These are phyloP conservation scores for Rhyacophila brunnea DNA, from an alignment of 1,140 invertebrate species.

Conservation along the genomic window DNA sequence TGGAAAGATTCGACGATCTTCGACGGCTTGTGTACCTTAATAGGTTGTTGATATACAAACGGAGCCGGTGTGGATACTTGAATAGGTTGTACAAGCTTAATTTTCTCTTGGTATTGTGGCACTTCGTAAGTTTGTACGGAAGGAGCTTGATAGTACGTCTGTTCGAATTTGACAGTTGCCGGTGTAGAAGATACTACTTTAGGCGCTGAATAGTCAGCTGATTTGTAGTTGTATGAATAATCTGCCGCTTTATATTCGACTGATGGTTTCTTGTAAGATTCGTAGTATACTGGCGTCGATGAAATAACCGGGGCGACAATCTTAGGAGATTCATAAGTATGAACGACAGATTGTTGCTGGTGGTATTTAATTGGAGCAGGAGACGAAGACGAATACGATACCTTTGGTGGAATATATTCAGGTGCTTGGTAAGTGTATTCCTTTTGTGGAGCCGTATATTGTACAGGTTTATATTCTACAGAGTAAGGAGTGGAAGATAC, in stretches of 20 bases:
- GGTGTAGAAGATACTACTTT: conserved; percentile 26
- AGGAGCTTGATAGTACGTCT: conserved; percentile 21
- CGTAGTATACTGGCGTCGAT: conserved; percentile 17
- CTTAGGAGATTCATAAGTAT: conserved; percentile 23
- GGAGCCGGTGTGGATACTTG: conserved; percentile 28
- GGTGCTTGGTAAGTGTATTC: conserved; percentile 16
- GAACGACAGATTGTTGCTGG: conserved; percentile 10
- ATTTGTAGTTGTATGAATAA: conserved; percentile 18
- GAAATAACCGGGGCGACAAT: conserved; percentile 11
- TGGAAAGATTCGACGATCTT: conserved; percentile 25
- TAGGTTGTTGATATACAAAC: conserved; percentile 25
- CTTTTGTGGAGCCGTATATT: conserved; percentile 9
- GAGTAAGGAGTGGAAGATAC: conserved; percentile 22
- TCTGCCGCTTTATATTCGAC: conserved; percentile 2
- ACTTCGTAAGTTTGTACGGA: conserved; percentile 19
- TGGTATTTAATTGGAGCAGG: conserved; percentile 16
- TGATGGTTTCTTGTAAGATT: conserved; percentile 9
- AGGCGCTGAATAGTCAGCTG: conserved; percentile 3
- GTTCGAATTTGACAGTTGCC: conserved; percentile 16
- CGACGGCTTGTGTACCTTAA: conserved; percentile 9
- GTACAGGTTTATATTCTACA: conserved; percentile 9
- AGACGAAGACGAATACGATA: conserved; percentile 21
- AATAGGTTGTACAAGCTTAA: conserved; percentile 23
- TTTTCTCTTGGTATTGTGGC: conserved; percentile 6
- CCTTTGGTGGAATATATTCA: conserved; percentile 8